Conservation (phyloP, 2,888 invertebrate species). For the Patella depressa region DNA sequence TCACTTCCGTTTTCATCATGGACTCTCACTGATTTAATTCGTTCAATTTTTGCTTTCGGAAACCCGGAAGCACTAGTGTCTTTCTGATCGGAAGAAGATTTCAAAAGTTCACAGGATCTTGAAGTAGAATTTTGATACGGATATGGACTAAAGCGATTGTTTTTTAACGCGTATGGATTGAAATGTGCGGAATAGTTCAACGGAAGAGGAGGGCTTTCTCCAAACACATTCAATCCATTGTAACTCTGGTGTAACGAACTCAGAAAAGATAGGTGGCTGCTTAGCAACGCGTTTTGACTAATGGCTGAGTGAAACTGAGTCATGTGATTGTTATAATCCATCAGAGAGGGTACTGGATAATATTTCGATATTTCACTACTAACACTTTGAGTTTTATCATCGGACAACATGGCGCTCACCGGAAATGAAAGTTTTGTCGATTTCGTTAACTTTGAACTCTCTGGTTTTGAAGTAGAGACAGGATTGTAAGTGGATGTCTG, state of each 20-base stretch:
- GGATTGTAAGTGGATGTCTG: too few species aligned
- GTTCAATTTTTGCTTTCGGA: too few species aligned
- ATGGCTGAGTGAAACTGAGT: neutral
- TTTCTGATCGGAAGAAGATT: too few species aligned
- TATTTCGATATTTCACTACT: neutral
- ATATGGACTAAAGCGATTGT: neutral
- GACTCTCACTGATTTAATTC: too few species aligned
- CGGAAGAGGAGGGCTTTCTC: neutral
- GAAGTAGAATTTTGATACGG: too few species aligned
- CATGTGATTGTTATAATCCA: neutral
- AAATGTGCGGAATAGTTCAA: neutral
- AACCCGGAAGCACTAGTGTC: too few species aligned
- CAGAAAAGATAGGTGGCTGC: neutral
- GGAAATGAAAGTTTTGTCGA: slow-evolving; percentile 30
- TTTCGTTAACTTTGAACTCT: neutral
- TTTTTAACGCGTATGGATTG: neutral
- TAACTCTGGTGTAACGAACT: neutral
- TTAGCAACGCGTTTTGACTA: neutral
- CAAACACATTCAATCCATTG: neutral
- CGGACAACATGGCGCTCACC: slow-evolving; percentile 34
- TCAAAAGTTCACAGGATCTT: too few species aligned
- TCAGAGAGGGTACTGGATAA: neutral
- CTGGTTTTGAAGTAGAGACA: neutral
- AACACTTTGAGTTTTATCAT: neutral
- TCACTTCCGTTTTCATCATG: slow-evolving; percentile 23